These are phyloP conservation scores for Myocastor coypus DNA, from an alignment of 2,113 vertebrate species.

Conservation along the genomic window DNA sequence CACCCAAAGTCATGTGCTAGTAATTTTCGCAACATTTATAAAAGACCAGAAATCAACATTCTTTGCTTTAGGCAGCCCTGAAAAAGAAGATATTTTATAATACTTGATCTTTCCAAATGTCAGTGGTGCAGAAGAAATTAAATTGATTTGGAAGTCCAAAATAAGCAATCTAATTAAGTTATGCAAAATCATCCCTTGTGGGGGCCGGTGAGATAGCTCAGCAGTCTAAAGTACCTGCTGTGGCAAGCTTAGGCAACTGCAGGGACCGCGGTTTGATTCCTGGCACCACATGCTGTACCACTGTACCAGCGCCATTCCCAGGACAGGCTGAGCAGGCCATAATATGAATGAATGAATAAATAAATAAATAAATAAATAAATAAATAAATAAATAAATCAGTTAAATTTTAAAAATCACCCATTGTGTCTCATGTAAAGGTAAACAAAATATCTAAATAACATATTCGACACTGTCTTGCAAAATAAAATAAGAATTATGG, in stretches of 20 bases:
- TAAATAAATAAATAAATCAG: too few species aligned
- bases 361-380: too few species aligned
- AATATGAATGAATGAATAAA: too few species aligned
- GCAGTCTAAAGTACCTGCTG: too few species aligned
- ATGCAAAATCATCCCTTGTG: background rate
- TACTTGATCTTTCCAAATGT: background rate
- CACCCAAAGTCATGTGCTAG: background rate
- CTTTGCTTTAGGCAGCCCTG: background rate
- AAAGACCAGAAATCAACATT: background rate
- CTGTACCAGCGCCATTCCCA: too few species aligned
- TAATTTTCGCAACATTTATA: constrained; percentile 5
- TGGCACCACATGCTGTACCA: too few species aligned
- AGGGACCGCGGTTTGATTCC: too few species aligned
- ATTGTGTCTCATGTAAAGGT: too few species aligned
- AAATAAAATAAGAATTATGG: constrained; percentile 23
- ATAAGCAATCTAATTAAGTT: background rate
- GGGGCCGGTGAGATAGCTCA: too few species aligned
- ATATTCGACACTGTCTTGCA: background rate
- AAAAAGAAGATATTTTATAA: constrained; percentile 23
- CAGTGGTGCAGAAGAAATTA: background rate
- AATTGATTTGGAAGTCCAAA: background rate
- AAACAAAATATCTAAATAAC: too few species aligned
- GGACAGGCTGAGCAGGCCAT: too few species aligned
- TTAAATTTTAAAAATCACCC: background rate
- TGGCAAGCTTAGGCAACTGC: too few species aligned